These are phyloP conservation scores for Furnarius figulus DNA, from an alignment of 2,113 vertebrate species.

Conservation along the genomic window DNA sequence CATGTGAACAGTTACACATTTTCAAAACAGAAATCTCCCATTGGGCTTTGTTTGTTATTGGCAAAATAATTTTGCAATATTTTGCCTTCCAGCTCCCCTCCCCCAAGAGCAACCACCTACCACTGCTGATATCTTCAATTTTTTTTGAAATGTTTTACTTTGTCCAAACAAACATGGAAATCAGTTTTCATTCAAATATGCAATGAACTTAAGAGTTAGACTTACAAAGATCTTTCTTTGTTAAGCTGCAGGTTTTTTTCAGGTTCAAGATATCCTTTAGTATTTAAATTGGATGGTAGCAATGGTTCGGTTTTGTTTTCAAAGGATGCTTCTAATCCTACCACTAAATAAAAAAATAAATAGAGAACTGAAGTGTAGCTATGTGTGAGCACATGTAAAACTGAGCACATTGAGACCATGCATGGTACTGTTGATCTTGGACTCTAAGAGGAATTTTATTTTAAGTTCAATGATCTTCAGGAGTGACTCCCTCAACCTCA, in stretches of 20 bases:
- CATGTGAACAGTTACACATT: slow-evolving; percentile 35
- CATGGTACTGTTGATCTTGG: not conserved
- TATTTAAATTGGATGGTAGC: not conserved
- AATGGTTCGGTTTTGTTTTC: not conserved
- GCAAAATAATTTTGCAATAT: not conserved
- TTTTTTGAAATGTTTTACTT: not conserved
- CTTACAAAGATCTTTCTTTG: not conserved
- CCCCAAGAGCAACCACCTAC: not conserved
- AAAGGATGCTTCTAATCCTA: not conserved
- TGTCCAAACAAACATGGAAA: not conserved
- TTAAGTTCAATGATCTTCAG: slow-evolving; percentile 10
- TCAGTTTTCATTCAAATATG: not conserved
- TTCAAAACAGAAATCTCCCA: slow-evolving; percentile 28
- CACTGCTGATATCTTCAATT: not conserved
- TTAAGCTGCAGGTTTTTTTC: not conserved
- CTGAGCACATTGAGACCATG: not conserved
- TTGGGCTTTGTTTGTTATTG: slow-evolving; percentile 11
- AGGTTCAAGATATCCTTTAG: not conserved
- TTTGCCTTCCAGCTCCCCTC: not conserved
- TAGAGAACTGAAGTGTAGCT: not conserved
- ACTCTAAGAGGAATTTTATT: not conserved
- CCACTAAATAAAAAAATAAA: not conserved
- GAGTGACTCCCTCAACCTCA: not conserved
- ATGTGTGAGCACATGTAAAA: not conserved
- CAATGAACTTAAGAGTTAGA: not conserved